Base-by-base conservation (phyloP, 2,113 vertebrate genomes). In the Myotis lucifugus region DNA sequence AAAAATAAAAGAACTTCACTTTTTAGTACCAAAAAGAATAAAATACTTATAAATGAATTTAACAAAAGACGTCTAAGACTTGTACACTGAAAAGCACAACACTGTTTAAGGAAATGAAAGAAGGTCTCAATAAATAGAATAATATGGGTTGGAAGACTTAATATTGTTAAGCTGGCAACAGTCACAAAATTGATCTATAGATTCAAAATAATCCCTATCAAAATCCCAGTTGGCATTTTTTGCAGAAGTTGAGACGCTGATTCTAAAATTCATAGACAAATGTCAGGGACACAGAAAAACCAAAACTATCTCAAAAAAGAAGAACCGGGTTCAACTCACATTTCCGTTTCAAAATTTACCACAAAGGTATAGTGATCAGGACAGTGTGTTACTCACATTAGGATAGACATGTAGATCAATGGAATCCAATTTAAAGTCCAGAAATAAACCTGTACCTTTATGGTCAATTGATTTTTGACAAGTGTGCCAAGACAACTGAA, bases 201-300 rank as follows among this genome's bases (percentile, higher is more conserved):
- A 82, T 67, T 91, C 76, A 95, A 91, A 52, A 56, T 87, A 87
- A 59, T 59, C 56, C 56, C 21, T 23, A 25, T 23, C 56, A 59
- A 59, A 59, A 59, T 59, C 21, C 56, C 56, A 59, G 56, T 23
- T 59, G 56, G 56, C 56, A 91, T 82, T 88, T 91, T 67, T 83
- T 42, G 37, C n/a, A 92, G 54, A 50, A 87, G 59, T 67, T 83
- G 56, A 88, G 59, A 92, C 84, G 29, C 27, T 64, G 56, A 83
- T 88, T 88, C 59, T 88, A 78, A 95, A 92, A 92, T 92, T 77
- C 72, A 88, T 59, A 88, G 78, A 48, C 56, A 82, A 87, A 73
- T 61, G 23, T 52, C 17, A 48, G 40, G 78, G 23, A 61, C 21
- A 15, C 32, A 61, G 40, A 91, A 81, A 64, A 59, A 56, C n/a